phyloP scores from a whole-genome alignment of 2,888 invertebrate species.

The Chrysina gloriosa region DNA sequence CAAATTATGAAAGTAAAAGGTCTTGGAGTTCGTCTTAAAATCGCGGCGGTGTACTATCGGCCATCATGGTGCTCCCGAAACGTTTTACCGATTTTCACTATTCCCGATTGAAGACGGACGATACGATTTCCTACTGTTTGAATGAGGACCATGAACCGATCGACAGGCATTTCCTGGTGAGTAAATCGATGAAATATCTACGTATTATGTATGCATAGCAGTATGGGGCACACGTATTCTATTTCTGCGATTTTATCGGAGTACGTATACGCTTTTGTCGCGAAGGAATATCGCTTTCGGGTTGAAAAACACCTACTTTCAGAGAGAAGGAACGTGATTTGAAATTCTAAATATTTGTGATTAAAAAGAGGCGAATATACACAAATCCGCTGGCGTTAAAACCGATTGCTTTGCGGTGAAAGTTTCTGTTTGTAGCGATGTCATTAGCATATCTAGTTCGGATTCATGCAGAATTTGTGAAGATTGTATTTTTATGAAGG shows the following conservation, averaged over 20 bases:
- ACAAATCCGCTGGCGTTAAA: too few relatives aligned
- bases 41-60: too few relatives aligned
- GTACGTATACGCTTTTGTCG: background rate
- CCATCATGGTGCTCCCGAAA: conserved; percentile 34
- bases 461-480: too few relatives aligned
- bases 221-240: background rate
- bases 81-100: conserved; percentile 29
- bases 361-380: too few relatives aligned
- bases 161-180: conserved; percentile 39
- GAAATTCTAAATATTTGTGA: too few relatives aligned
- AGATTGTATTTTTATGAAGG: too few relatives aligned
- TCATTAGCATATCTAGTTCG: too few relatives aligned
- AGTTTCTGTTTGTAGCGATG: too few relatives aligned
- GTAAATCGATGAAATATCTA: conserved; percentile 3
- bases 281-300: background rate
- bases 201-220: background rate
- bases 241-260: too few relatives aligned
- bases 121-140: conserved; percentile 27
- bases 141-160: conserved; percentile 31
- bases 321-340: too few relatives aligned
- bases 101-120: conserved; percentile 35
- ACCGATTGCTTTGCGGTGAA: too few relatives aligned
- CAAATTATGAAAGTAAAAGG: conserved; percentile 40
- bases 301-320: too few relatives aligned
- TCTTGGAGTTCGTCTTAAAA: conserved; percentile 2